phyloP scores from a whole-genome alignment of 2,113 vertebrate genomes.

The Suricata suricatta region DNA sequence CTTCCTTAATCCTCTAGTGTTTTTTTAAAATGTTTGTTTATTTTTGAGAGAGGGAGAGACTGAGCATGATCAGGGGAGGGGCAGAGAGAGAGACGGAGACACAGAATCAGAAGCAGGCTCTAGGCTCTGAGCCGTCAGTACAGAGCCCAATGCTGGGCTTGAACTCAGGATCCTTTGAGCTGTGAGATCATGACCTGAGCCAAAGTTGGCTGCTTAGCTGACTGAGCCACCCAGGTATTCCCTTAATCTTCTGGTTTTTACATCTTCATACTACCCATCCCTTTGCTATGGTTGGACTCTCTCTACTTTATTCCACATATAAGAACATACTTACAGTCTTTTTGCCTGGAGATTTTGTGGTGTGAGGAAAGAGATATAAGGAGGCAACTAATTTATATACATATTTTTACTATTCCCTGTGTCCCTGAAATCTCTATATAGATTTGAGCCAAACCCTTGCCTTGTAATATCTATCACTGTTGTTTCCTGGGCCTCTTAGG shows the following conservation, averaged over 20 bases:
- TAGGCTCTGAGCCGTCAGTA: too few species aligned
- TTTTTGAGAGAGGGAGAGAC: too few species aligned
- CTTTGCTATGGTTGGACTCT: neutral
- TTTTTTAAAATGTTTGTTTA: too few species aligned
- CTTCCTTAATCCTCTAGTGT: neutral
- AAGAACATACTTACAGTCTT: neutral
- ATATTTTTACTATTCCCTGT: neutral
- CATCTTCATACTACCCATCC: neutral
- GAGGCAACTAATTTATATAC: neutral
- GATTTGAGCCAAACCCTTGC: neutral
- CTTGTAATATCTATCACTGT: neutral
- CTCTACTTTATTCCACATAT: neutral
- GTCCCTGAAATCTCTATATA: neutral
- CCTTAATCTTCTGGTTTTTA: constrained; percentile 11
- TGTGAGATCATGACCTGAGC: too few species aligned
- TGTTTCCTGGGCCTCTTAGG: neutral
- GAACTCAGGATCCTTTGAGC: too few species aligned
- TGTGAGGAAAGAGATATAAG: neutral
- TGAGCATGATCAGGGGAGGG: too few species aligned
- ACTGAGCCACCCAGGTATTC: too few species aligned
- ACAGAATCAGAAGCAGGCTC: too few species aligned
- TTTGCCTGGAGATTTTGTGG: neutral
- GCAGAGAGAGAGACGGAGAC: too few species aligned
- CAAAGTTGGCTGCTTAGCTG: too few species aligned
- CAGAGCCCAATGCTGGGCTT: too few species aligned